Evolutionary conservation across 2,888 invertebrate species (phyloP), one percentile per base, ranked within the genome.

Genomic region (Phyto melanocephala): DNA sequence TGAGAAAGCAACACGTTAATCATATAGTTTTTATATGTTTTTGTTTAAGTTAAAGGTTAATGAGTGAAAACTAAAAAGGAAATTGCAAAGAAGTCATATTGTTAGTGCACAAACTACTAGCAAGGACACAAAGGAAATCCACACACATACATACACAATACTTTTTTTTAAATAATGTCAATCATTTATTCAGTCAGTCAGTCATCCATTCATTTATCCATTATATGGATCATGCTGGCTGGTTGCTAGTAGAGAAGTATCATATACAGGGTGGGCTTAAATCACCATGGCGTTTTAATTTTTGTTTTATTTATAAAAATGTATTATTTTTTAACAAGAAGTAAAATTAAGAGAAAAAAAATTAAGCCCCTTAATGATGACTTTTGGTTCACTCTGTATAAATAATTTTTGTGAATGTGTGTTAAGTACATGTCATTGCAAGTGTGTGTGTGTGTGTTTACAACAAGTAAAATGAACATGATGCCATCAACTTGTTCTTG

Each of bases 121-220:
- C 24, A 63, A 63, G 62, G 62, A 58, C 40, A 65, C 22, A 45
- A 42, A 20, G 20, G 15, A 60, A 17, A 15, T 13, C 17, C 35
- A n/a, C 47, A 40, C 47, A 24, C 7, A 50, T 2, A 65, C 7
- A 3, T 33, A 17, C 4, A 33, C 5, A 35, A 60, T 1, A 62
- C 3, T n/a, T 11, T 17, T 13, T 28, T n/a, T 10, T 3, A 20
- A 28, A 50, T 35, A 52, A 22, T 4, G 40, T 33, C 40, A 62
- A 1, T 37, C 35, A 47, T 47, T 35, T 13, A 37, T 54, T 22
- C 40, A 28, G 10, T 50, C 37, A 42, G 35, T 22, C 63, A 47
- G n/a, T n/a, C 65, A 63, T 20, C 40, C 40, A 62, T 35, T 28
- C 33, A 77, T 74, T 67, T 56, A 67, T 45, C 17, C 22, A 42